Conservation (phyloP, 2,888 invertebrate genomes). For the Serrognathus titanus region DNA sequence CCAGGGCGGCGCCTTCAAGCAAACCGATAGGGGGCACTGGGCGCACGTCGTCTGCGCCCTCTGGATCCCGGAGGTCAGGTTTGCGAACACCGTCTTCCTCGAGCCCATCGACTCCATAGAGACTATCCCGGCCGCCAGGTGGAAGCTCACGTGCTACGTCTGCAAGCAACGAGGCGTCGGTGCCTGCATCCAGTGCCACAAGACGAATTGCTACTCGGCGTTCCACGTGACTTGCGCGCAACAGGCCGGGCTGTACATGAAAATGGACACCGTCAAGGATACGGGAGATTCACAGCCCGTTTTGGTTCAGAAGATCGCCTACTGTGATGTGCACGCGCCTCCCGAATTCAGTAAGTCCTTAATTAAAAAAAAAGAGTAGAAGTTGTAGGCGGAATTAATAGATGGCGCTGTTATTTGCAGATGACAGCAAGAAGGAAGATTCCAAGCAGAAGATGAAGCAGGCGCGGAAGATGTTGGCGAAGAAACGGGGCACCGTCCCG, state of each 20-base stretch:
- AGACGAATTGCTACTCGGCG: constrained; percentile 91
- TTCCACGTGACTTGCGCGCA: constrained; percentile 99
- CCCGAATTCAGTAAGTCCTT: constrained; percentile 45
- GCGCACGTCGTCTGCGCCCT: constrained; percentile 98
- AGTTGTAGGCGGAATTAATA: neutral
- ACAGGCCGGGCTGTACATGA: constrained; percentile 91
- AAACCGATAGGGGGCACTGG: constrained; percentile 94
- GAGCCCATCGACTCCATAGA: constrained; percentile 97
- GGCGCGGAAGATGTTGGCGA: constrained; percentile 80
- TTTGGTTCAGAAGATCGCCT: constrained; percentile 91
- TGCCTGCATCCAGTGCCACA: constrained; percentile 98
- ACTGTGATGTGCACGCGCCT: constrained; percentile 92
- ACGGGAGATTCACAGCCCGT: constrained; percentile 60
- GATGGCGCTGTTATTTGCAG: constrained; percentile 10
- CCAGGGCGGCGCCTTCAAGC: constrained; percentile 97
- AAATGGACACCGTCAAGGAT: constrained; percentile 86
- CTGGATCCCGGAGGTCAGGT: constrained; percentile 96
- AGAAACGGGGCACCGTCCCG: constrained; percentile 81
- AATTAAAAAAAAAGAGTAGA: too few species aligned
- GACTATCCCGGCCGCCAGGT: constrained; percentile 91
- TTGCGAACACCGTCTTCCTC: constrained; percentile 95
- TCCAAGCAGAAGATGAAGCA: constrained; percentile 81
- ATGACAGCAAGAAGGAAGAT: constrained; percentile 55
- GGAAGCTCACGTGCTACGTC: constrained; percentile 95
- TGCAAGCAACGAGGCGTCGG: constrained; percentile 91